Base-by-base conservation (phyloP, 2,797 vertebrate species). In the Austrolebias charrua region DNA sequence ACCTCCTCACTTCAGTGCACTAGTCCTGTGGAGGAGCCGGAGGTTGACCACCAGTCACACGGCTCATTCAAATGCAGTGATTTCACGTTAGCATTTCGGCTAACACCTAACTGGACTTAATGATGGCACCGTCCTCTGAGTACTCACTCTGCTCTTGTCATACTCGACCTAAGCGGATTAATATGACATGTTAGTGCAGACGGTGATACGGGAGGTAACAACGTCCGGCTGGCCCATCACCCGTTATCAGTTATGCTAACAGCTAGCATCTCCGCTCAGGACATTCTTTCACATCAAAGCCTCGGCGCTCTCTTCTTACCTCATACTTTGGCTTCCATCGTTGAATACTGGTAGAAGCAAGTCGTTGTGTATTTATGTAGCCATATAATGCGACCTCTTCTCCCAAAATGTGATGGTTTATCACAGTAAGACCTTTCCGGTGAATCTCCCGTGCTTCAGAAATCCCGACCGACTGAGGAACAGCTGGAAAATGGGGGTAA, bases 241-340 rank as follows among this genome's bases (percentile, higher is more conserved):
- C 57, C 61, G 45, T 47, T 31, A 33, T 61, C 40, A 69, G 19
- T 24, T 46, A 28, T 61, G 79, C 73, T 87, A 88, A 73, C 76
- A 52, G 85, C 86, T 86, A 91, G 84, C 78, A 72, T 24, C 78
- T 86, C 80, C 76, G 58, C 67, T 78, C 69, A 81, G 80, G 75
- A 83, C 82, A 85, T 80, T 83, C 79, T 85, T 77, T 42, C 69
- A 81, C 82, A 87, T 74, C 70, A 76, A 60, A 66, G 61, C 45
- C 14, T 54, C 60, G 55, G 49, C 68, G 55, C 56, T 66, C 43
- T 40, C 60, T 68, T 40, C 91, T 90, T 88, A 94, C 93, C 92
- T 93, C 93, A 93, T 94, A 88, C 80, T 90, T 88, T 69, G 71
- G 60, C 81, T 71, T 79, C 86, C 90, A 92, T 93, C 15, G 4